Conservation (phyloP, 1,140 invertebrate species). For the Aphelinus certus region DNA sequence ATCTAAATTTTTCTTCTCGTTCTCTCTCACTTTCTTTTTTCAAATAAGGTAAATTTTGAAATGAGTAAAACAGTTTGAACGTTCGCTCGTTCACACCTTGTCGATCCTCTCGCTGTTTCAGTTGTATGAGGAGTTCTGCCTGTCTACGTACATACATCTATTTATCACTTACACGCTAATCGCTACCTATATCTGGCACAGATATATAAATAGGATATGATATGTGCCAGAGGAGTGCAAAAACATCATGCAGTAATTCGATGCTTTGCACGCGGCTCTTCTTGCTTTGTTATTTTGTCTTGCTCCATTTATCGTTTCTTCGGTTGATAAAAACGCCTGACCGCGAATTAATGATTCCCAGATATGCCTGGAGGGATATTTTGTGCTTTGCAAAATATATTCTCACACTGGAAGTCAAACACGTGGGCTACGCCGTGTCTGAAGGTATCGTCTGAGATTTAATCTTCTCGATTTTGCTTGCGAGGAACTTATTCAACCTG, state of each 20-base stretch:
- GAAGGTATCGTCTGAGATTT: no score
- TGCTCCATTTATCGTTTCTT: background rate
- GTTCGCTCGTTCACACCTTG: background rate
- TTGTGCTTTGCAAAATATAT: slow-evolving; percentile 23
- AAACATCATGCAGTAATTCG: slow-evolving; percentile 21
- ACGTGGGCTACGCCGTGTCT: slow-evolving; percentile 1
- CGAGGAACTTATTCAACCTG: slow-evolving; percentile 29
- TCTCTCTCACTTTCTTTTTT: background rate
- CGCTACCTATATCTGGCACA: slow-evolving; percentile 31
- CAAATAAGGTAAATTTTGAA: background rate
- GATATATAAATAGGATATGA: slow-evolving; percentile 34
- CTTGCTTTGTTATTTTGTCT: slow-evolving; percentile 1
- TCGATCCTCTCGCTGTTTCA: slow-evolving; percentile 25
- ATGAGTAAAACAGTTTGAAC: slow-evolving; percentile 12
- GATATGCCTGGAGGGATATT: slow-evolving; percentile 30
- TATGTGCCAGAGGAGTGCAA: slow-evolving; percentile 26
- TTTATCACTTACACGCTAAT: slow-evolving; percentile 40
- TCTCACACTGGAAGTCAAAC: slow-evolving; percentile 1
- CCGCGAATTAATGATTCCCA: background rate
- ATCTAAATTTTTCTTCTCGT: slow-evolving; percentile 2
- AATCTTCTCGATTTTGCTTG: background rate
- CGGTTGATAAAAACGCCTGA: background rate
- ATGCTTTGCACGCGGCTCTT: background rate
- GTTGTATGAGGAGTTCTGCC: slow-evolving; percentile 7
- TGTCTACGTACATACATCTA: slow-evolving; percentile 20